Base-by-base conservation (phyloP, 2,888 invertebrate species). In the Tachina lurida region DNA sequence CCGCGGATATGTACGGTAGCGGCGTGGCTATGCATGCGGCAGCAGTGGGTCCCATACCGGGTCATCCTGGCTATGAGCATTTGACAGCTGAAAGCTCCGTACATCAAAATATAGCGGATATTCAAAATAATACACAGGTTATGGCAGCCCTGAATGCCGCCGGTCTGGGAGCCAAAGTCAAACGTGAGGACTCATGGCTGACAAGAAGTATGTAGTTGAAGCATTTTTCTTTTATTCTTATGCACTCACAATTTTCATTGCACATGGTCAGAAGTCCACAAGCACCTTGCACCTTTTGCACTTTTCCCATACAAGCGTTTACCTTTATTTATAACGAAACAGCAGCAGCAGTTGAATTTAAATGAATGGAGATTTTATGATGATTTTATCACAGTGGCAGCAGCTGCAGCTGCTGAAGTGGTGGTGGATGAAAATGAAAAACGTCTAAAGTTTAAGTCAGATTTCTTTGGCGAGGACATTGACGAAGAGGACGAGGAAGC, bases 121-220 rank as follows among this genome's bases (percentile, higher is more conserved):
- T 91, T 62, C 92, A 90, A 78, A 92, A 92, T 74, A 91, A 91
- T 74, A 91, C 92, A 0, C 90, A 92, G 49, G 88, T 91, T 10
- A 39, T 92, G 78, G 90, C 92, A 3, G 92, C 92, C 0, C 81
- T 92, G 3, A 91, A 91, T 41, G 90, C 91, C 7, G 90, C 89
- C 2, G 91, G 90, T 5, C 79, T 91, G 74, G 90, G 89, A 7
- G 91, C 90, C 65, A 93, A 93, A 87, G 92, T 93, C 76, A 93
- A 93, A 87, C 91, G 93, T 84, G 92, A 92, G 85, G 93, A 93
- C 81, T 89, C 91, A n/a, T 92, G 92, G 92, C 88, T 91, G 74
- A 91, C 91, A 78, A 88, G 91, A 88, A 89, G 91, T 91, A 90
- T 89, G 87, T 88, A 71, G 77, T 22, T 13, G 2, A 56, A 70